Percentiles rank a stretch among this genome's conserved stretches.
These are phyloP conservation scores for Chlamydotis undulata DNA, from an alignment of 2,113 vertebrate genomes.

Conservation along the genomic window DNA sequence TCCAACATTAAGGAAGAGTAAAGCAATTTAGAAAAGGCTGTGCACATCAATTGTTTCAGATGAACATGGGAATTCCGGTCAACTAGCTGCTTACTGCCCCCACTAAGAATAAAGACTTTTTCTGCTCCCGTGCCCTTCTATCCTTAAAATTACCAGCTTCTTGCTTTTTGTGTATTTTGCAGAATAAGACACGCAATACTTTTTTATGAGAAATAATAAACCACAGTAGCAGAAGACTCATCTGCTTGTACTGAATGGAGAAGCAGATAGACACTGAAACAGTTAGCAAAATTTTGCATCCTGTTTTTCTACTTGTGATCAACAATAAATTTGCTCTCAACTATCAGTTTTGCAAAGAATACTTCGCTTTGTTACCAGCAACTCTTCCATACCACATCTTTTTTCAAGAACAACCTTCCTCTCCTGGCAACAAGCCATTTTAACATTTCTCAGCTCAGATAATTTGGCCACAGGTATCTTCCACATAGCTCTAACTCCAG, in stretches of 20 bases:
- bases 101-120: not conserved
- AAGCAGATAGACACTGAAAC: not conserved
- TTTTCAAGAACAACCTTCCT: not conserved
- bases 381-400: not conserved
- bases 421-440: not conserved
- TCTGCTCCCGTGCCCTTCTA: not conserved
- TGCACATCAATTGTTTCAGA: not conserved
- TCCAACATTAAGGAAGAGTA: not conserved
- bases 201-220: not conserved
- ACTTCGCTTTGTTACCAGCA: not conserved
- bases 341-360: not conserved
- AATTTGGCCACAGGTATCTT: not conserved
- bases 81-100: not conserved
- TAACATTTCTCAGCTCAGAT: not conserved
- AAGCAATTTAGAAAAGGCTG: not conserved
- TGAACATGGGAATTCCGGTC: not conserved
- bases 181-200: not conserved
- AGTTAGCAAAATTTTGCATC: not conserved
- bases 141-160: not conserved
- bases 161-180: not conserved
- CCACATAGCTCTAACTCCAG: not conserved
- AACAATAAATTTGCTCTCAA: not conserved
- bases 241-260: not conserved
- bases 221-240: not conserved
- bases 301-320: not conserved